Evolutionary conservation across 2,888 invertebrate species (phyloP).

Genomic region (Lepidochrysops patricia): DNA sequence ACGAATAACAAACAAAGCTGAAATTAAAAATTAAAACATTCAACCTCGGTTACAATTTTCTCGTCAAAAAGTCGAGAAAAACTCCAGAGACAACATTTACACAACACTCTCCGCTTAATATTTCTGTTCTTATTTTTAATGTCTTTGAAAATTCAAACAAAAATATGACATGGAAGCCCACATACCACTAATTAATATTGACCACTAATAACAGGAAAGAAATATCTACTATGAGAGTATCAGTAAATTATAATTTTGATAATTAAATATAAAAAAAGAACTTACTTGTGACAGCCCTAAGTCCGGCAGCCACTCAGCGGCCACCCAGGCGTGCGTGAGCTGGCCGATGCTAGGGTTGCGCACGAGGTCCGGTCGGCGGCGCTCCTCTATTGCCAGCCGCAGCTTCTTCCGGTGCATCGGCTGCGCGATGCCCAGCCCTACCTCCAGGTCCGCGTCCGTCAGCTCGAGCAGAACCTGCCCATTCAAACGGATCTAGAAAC

Average conservation of each 20-base stretch:
- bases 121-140: neutral
- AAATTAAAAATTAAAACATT: slow-evolving; percentile 4
- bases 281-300: slow-evolving; percentile 86
- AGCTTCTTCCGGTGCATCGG: slow-evolving; percentile 95
- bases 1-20: neutral
- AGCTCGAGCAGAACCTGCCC: slow-evolving; percentile 91
- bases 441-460: slow-evolving; percentile 92
- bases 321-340: slow-evolving; percentile 94
- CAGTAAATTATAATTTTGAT: neutral
- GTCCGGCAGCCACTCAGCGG: slow-evolving; percentile 93
- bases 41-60: slow-evolving; percentile 6
- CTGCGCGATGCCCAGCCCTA: slow-evolving; percentile 91
- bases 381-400: slow-evolving; percentile 93
- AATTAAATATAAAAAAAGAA: neutral
- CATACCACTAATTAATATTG: too few relatives aligned
- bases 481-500: slow-evolving; percentile 80
- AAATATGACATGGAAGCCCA: neutral
- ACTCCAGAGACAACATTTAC: neutral
- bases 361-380: slow-evolving; percentile 88
- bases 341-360: slow-evolving; percentile 91
- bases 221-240: too few relatives aligned
- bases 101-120: neutral
- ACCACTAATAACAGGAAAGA: too few relatives aligned
- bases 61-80: neutral
- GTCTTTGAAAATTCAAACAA: neutral